phyloP scores from a whole-genome alignment of 2,113 vertebrate species.

The Oophaga pumilio region DNA sequence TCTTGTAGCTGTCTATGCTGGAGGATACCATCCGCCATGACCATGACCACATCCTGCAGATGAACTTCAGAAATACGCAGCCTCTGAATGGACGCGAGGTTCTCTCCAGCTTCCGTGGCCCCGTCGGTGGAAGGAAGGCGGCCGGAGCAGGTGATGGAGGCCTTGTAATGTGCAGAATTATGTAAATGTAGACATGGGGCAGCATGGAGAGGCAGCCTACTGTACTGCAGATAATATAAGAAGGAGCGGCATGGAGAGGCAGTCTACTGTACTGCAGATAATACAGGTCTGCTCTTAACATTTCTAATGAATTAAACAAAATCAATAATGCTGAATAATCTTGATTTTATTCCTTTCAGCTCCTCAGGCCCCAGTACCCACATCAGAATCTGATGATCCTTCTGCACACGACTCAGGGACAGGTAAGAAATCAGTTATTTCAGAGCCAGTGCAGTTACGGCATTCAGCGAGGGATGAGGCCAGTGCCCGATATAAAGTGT shows the following conservation, averaged over 20 bases:
- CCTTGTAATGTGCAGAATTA: too few species aligned
- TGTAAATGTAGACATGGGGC: too few species aligned
- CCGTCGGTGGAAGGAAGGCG: accelerated
- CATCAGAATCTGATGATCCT: not conserved
- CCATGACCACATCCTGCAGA: not conserved
- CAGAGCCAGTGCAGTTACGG: too few species aligned
- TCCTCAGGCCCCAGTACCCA: not conserved
- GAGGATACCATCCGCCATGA: slow-evolving; percentile 29
- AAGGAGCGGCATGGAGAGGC: not conserved
- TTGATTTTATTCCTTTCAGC: not conserved
- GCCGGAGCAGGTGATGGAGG: slow-evolving; percentile 55
- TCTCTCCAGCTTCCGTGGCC: slow-evolving; percentile 62
- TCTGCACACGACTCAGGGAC: not conserved
- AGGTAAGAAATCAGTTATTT: not conserved
- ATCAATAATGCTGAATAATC: too few species aligned
- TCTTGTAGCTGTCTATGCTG: slow-evolving; percentile 54
- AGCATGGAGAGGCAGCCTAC: not conserved
- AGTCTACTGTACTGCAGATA: not conserved
- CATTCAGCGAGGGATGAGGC: not conserved
- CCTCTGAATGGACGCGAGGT: slow-evolving; percentile 38
- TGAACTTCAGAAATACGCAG: slow-evolving; percentile 61
- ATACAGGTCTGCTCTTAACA: not conserved
- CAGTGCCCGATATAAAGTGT: not conserved
- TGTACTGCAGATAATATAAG: not conserved
- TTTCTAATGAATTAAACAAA: too few species aligned